phyloP scores from a whole-genome alignment of 2,888 invertebrate species.

The Dione juno region DNA sequence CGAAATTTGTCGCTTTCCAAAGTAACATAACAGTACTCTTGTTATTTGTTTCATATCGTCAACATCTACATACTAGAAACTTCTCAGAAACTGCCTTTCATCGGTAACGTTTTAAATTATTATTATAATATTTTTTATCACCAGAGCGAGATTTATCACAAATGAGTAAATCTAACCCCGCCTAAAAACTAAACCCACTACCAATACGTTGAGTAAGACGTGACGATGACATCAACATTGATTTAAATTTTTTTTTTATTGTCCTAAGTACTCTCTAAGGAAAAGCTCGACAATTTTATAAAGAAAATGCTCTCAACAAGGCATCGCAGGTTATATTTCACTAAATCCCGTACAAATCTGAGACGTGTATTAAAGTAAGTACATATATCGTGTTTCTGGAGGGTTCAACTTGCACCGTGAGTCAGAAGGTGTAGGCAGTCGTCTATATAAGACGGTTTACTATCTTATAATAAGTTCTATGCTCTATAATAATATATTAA shows the following conservation, averaged over 20 bases:
- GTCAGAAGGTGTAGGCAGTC: slow-evolving; percentile 9
- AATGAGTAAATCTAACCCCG: too few species aligned
- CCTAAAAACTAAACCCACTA: too few species aligned
- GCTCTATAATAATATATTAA: background rate
- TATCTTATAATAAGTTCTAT: background rate
- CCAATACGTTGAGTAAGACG: too few species aligned
- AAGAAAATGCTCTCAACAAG: background rate
- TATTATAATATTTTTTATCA: too few species aligned
- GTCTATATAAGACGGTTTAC: background rate
- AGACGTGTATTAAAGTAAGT: slow-evolving; percentile 11
- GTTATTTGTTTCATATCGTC: background rate
- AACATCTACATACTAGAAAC: background rate
- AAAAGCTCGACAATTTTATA: background rate
- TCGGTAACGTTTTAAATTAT: too few species aligned
- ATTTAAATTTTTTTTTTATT: too few species aligned
- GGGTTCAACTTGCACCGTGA: slow-evolving; percentile 16
- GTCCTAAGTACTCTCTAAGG: too few species aligned
- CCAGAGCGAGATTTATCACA: too few species aligned
- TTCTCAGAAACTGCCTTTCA: background rate
- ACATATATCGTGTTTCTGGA: slow-evolving; percentile 20
- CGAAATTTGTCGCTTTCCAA: slow-evolving; percentile 3
- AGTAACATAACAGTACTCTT: background rate
- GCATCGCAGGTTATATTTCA: slow-evolving; percentile 13
- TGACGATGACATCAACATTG: too few species aligned
- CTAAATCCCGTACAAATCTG: slow-evolving; percentile 16